These are phyloP conservation scores for Lasioglossum albipes DNA, from an alignment of 1,140 invertebrate species.

Conservation along the genomic window DNA sequence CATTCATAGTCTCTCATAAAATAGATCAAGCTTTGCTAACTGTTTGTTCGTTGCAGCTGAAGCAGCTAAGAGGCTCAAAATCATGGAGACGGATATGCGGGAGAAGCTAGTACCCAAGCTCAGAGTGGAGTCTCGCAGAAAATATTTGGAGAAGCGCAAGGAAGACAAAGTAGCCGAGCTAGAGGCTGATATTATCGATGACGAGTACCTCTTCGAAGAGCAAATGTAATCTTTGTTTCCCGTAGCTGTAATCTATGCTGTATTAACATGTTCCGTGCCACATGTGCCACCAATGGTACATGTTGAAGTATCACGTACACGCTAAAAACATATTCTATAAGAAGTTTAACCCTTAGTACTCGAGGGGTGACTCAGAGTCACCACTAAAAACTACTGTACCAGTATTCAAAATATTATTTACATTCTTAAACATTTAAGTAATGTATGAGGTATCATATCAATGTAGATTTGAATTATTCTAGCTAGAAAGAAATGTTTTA, in stretches of 20 bases:
- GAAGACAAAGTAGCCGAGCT: slow-evolving; percentile 97
- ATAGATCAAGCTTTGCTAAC: not conserved
- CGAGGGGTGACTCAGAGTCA: no score
- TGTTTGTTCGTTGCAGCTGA: slow-evolving; percentile 79
- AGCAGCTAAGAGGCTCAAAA: slow-evolving; percentile 93
- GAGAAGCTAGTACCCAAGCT: slow-evolving; percentile 93
- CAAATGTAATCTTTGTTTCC: slow-evolving; percentile 84
- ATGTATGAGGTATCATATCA: no score
- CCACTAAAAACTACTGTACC: no score
- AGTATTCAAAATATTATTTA: no score
- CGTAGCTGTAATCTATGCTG: slow-evolving; percentile 8
- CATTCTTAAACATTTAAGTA: no score
- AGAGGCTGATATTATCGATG: slow-evolving; percentile 96
- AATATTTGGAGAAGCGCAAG: slow-evolving; percentile 97
- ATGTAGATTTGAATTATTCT: no score
- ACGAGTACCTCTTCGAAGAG: slow-evolving; percentile 96
- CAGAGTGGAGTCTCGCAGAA: slow-evolving; percentile 93
- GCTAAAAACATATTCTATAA: no score
- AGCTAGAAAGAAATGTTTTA: no score
- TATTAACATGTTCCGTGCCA: not conserved
- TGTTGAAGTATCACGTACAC: no score
- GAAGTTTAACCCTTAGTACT: no score
- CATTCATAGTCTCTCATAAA: not conserved
- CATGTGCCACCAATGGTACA: no score
- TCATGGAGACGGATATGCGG: slow-evolving; percentile 89